A percentile compares a stretch with the other conserved stretches of the same genome.
Conservation (phyloP, 2,888 invertebrate species). For the Trachelus tabidus region DNA sequence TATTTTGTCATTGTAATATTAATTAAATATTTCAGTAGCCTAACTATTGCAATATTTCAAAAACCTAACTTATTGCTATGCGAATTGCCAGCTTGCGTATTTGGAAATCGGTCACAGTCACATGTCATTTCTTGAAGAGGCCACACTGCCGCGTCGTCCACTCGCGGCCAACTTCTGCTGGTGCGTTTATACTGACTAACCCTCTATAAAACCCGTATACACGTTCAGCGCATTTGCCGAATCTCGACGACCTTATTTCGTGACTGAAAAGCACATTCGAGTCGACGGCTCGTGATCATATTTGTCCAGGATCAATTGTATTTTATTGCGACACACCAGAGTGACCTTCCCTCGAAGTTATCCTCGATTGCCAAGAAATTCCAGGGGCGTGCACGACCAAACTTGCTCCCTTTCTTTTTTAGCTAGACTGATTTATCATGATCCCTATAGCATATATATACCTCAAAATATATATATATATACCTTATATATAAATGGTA, state of each 20-base stretch:
- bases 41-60: no score
- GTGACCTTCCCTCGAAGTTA: not conserved
- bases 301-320: not conserved
- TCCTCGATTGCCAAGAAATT: not conserved
- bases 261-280: not conserved
- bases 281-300: not conserved
- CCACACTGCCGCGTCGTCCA: no score
- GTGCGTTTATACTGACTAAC: no score
- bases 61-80: no score
- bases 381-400: conserved; percentile 1
- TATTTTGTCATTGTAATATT: no score
- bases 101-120: no score
- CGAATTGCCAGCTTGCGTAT: no score
- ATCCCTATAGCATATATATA: conserved; percentile 17
- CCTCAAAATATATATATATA: not conserved
- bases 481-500: not conserved
- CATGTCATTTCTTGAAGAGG: no score
- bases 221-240: not conserved
- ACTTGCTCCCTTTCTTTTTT: conserved; percentile 35
- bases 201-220: not conserved
- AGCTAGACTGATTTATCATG: conserved; percentile 40
- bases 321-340: not conserved
- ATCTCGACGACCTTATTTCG: not conserved
- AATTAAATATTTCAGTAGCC: no score
- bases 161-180: no score